These are phyloP conservation scores for Bombyx huttoni DNA, from an alignment of 2,888 invertebrate genomes.

Conservation along the genomic window DNA sequence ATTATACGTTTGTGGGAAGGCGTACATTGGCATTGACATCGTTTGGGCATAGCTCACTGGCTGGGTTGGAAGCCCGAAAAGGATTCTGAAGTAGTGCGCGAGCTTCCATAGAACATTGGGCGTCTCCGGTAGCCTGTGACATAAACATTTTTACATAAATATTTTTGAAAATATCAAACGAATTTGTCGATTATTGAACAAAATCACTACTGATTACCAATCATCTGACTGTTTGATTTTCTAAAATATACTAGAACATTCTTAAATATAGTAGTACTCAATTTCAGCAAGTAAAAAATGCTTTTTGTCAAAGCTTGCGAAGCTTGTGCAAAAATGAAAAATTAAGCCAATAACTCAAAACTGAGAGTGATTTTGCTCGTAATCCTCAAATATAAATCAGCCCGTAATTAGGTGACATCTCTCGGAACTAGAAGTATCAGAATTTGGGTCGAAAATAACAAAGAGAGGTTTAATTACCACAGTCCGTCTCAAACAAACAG, in stretches of 20 bases:
- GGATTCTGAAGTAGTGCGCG: conserved; percentile 66
- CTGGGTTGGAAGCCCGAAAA: conserved; percentile 58
- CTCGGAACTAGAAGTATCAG: background rate
- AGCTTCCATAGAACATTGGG: conserved; percentile 69
- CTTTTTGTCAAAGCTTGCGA: too few species aligned
- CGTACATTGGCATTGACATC: conserved; percentile 63
- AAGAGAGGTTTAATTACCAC: background rate
- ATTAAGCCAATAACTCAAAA: background rate
- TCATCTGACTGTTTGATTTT: background rate
- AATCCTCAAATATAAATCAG: background rate
- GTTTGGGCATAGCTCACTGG: conserved; percentile 47
- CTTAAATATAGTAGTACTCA: too few species aligned
- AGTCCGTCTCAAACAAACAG: background rate
- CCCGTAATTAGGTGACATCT: background rate
- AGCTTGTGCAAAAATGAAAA: too few species aligned
- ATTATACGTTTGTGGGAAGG: conserved; percentile 52
- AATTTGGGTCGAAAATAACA: background rate
- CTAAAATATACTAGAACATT: too few species aligned
- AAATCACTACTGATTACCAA: background rate
- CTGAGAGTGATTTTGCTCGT: background rate
- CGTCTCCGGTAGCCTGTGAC: conserved; percentile 66
- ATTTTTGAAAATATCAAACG: background rate
- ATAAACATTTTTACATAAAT: background rate
- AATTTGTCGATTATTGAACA: too few species aligned
- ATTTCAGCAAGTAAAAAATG: too few species aligned